These are phyloP conservation scores for Drosophila nr. perissopoda DNA, from an alignment of 2,888 invertebrate genomes.

Conservation along the genomic window DNA sequence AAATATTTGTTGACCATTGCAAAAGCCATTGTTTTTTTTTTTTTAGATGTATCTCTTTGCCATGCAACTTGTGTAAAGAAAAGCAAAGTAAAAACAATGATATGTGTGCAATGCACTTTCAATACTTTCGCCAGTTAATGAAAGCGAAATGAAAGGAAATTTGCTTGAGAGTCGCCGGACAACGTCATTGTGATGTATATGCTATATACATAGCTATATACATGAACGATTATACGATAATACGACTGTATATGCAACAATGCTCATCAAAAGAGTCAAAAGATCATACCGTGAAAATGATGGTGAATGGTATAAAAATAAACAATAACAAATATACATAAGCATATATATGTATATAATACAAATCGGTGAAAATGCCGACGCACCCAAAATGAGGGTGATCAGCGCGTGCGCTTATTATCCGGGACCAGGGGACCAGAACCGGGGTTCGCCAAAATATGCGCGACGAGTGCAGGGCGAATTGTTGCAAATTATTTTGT, in stretches of 20 bases:
- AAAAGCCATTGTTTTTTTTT: conserved; percentile 9
- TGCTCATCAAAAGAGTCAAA: conserved; percentile 6
- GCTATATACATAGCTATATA: neutral
- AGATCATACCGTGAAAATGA: conserved; percentile 41
- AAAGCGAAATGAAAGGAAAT: conserved; percentile 68
- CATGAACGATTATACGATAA: neutral
- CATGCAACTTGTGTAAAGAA: conserved; percentile 17
- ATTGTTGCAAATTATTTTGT: conserved; percentile 67
- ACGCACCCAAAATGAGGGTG: conserved; percentile 26
- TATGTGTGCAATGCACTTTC: conserved; percentile 10
- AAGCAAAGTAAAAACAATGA: conserved; percentile 25
- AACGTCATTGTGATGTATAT: conserved; percentile 21
- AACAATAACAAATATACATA: conserved; percentile 48
- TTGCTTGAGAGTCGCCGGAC: conserved; percentile 23
- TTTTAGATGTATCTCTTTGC: conserved; percentile 10
- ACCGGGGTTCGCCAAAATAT: conserved; percentile 1
- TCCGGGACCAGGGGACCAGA: neutral
- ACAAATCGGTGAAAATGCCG: conserved; percentile 26
- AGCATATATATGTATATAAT: neutral
- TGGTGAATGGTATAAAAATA: conserved; percentile 44
- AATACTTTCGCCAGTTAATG: conserved; percentile 64
- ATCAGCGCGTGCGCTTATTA: conserved; percentile 46
- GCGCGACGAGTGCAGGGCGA: conserved; percentile 37
- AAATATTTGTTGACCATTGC: conserved; percentile 36
- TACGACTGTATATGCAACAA: neutral